Conservation (phyloP, 2,888 invertebrate species). For the Coremacera marginata region DNA sequence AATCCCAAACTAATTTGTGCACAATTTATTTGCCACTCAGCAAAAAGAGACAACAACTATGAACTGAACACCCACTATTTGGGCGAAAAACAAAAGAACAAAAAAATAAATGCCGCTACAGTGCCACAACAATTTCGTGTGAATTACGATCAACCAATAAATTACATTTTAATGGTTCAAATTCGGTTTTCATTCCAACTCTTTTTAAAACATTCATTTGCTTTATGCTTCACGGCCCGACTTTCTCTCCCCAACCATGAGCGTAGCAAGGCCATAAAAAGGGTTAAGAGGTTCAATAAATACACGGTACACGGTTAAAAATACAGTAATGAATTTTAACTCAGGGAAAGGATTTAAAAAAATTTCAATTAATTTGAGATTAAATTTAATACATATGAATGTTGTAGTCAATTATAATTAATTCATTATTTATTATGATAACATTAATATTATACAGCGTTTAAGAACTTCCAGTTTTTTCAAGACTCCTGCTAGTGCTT, state of each 20-base stretch:
- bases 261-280: constrained; percentile 18
- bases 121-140: constrained; percentile 26
- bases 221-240: constrained; percentile 2
- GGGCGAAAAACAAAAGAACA: background rate
- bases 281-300: constrained; percentile 28
- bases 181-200: constrained; percentile 38
- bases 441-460: too few species aligned
- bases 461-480: too few species aligned
- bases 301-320: too few species aligned
- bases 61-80: background rate
- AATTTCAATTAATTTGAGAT: too few species aligned
- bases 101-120: background rate
- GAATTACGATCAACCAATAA: constrained; percentile 37
- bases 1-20: constrained; percentile 50
- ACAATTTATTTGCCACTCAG: constrained; percentile 45
- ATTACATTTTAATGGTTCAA: constrained; percentile 38
- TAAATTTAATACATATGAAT: too few species aligned
- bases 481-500: too few species aligned
- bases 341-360: too few species aligned
- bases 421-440: too few species aligned
- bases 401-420: too few species aligned
- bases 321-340: too few species aligned
- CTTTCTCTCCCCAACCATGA: background rate
- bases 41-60: background rate
- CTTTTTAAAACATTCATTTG: constrained; percentile 39